A percentile compares a stretch with the other conserved stretches of the same genome.
Conservation (phyloP, 92 coral and sea anemone genomes). For the Phenganax subtilis region DNA sequence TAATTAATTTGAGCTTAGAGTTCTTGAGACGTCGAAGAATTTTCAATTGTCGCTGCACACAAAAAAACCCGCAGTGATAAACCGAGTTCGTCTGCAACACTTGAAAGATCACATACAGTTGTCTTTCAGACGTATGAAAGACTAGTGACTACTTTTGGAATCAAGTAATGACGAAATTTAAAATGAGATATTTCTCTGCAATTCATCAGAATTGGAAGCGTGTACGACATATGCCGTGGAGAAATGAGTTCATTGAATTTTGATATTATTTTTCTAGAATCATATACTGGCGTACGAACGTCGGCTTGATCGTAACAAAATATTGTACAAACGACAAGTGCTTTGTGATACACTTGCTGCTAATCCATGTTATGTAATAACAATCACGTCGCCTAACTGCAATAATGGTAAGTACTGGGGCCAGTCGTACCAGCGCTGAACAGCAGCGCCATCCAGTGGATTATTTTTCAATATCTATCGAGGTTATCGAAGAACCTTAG, state of each 20-base stretch:
- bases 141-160: too few species aligned
- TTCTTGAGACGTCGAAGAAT: too few species aligned
- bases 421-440: not conserved
- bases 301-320: slow-evolving; percentile 56
- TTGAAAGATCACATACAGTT: not conserved
- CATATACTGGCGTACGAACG: slow-evolving; percentile 73
- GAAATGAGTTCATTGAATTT: not conserved
- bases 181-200: too few species aligned
- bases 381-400: slow-evolving; percentile 81
- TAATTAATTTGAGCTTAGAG: too few species aligned
- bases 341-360: slow-evolving; percentile 83
- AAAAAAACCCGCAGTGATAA: too few species aligned
- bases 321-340: slow-evolving; percentile 78
- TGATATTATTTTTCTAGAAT: slow-evolving; percentile 39
- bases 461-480: too few species aligned
- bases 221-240: not conserved
- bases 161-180: too few species aligned
- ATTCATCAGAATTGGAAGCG: too few species aligned
- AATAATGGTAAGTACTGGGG: slow-evolving; percentile 32
- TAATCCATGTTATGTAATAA: slow-evolving; percentile 92
- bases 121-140: not conserved
- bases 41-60: too few species aligned
- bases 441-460: too few species aligned
- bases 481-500: too few species aligned
- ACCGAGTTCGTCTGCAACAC: not conserved